Evolutionary conservation across 2,888 invertebrate species (phyloP), one percentile per base, ranked within the genome.

Genomic region (Synanthedon andrenaeformis): DNA sequence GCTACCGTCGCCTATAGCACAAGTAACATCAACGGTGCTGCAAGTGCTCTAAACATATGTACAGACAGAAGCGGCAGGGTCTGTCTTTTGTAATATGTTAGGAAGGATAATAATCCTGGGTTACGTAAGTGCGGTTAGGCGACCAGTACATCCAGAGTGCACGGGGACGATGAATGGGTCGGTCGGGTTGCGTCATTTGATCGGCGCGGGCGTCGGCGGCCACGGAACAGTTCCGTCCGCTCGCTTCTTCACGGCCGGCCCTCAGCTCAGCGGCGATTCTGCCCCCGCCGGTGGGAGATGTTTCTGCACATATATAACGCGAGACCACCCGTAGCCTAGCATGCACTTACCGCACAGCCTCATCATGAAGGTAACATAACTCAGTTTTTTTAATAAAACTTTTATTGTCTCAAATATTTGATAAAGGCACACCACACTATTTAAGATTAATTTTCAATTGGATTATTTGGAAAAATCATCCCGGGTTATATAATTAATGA

Each of bases 351-450:
- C 78, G 69, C 70, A 73, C 74, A 78, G 81, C 83, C 77, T 76
- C 84, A 79, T 60, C 77, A 86, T 86, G 86, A 86, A 86, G 86
- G 86, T 86, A 84, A 74, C 69, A 59, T 56, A 35, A 51, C 53
- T 12, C 10, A 10, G 35, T 10, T 35, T 35, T 35, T 35, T 35
- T n/a, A 53, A 35, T 35, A 35, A 35, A 3, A 35, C 10, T 35
- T 35, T 35, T 35, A 35, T 23, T 23, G 23, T 23, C 5, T 23
- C 23, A 5, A 23, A 4, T 23, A 23, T 5, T 23, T 23, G 23
- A 5, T 23, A 23, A 4, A 23, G 4, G 23, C 23, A 23, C n/a
- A 23, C 23, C 5, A 35, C 8, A 35, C 10, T 35, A 35, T 35
- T 35, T 35, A 10, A 35, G 35, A 35, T 35, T 8, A 10, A 2